These are phyloP conservation scores for Sprattus sprattus DNA, from an alignment of 2,113 vertebrate genomes.

Conservation along the genomic window DNA sequence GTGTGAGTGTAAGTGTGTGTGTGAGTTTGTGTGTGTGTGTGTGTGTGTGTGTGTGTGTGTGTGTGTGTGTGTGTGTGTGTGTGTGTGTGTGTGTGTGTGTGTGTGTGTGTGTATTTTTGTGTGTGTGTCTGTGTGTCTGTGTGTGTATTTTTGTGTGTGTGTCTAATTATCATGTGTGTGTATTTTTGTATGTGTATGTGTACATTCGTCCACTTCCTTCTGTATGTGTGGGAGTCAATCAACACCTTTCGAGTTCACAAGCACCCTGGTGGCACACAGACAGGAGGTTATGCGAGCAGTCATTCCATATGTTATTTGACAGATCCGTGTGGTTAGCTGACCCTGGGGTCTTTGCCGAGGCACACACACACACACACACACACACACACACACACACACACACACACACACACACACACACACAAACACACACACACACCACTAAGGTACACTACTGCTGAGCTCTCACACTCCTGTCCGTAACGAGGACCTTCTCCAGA, in stretches of 20 bases:
- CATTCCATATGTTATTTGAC: neutral
- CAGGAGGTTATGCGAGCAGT: neutral
- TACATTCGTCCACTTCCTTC: neutral
- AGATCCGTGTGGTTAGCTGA: slow-evolving; percentile 13
- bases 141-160: neutral
- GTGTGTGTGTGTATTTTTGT: neutral
- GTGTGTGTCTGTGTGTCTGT: neutral
- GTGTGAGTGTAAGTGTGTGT: no score
- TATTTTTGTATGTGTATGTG: neutral
- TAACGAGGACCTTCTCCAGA: slow-evolving; percentile 9
- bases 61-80: neutral
- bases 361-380: slow-evolving; percentile 4
- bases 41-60: no score
- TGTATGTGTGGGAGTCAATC: slow-evolving; percentile 8
- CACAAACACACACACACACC: neutral
- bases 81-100: neutral
- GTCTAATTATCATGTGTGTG: no score
- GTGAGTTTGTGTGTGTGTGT: neutral
- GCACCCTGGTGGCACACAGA: neutral
- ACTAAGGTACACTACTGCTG: neutral
- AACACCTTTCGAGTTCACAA: neutral
- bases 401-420: slow-evolving; percentile 3
- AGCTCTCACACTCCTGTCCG: neutral
- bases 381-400: slow-evolving; percentile 1
- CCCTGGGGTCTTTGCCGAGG: neutral